phyloP scores from a whole-genome alignment of 2,888 invertebrate species.

The Stenodera caucasica region DNA sequence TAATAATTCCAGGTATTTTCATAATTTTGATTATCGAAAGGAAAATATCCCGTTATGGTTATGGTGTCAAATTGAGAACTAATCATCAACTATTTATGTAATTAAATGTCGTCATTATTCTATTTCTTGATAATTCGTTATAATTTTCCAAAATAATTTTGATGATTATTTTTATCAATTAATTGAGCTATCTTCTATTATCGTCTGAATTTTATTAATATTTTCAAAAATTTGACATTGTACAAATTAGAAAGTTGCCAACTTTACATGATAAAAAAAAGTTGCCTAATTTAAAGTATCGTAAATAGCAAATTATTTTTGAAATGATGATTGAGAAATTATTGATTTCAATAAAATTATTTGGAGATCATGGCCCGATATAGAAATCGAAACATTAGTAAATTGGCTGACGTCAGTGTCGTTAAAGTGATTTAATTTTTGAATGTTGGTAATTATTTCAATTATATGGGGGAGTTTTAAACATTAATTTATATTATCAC shows the following conservation, averaged over 20 bases:
- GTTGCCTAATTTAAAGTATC: no score
- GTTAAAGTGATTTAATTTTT: neutral
- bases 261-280: neutral
- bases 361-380: neutral
- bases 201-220: no score
- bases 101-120: neutral
- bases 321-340: neutral
- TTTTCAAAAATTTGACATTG: neutral
- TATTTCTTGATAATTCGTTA: no score
- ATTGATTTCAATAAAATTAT: neutral
- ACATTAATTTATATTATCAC: no score
- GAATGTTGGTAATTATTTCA: neutral
- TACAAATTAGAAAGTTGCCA: neutral
- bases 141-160: neutral
- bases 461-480: neutral
- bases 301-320: neutral
- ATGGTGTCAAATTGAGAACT: neutral
- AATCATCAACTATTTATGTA: slow-evolving; percentile 1
- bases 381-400: neutral
- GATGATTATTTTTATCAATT: no score
- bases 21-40: neutral
- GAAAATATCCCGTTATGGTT: slow-evolving; percentile 3
- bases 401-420: neutral
- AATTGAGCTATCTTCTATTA: no score
- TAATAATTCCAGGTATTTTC: neutral